A percentile compares a stretch with the other conserved stretches of the same genome.
Evolutionary conservation across 2,888 invertebrate species (phyloP).

Genomic region (Euplagia quadripunctaria): DNA sequence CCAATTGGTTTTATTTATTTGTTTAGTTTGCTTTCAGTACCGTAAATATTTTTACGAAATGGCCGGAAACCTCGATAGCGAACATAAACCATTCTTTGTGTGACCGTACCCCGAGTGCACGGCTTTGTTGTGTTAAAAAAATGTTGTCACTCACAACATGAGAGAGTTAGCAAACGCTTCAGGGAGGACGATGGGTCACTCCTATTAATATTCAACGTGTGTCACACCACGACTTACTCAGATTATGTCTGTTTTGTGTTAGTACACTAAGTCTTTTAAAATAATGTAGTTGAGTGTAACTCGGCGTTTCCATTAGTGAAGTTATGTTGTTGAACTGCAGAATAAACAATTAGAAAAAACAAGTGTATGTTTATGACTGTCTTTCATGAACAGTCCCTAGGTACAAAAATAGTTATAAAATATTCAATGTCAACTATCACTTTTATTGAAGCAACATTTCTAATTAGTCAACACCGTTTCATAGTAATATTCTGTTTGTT

Average conservation of each 20-base stretch:
- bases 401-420: too few species aligned
- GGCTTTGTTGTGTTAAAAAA: not conserved
- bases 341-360: too few species aligned
- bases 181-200: not conserved
- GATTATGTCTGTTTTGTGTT: not conserved
- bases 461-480: too few species aligned
- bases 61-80: not conserved
- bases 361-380: too few species aligned
- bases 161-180: not conserved
- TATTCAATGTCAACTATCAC: too few species aligned
- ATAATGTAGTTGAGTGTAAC: not conserved
- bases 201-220: not conserved
- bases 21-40: constrained; percentile 3
- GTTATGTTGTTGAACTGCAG: not conserved
- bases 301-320: not conserved
- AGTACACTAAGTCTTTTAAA: not conserved
- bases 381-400: too few species aligned
- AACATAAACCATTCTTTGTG: not conserved
- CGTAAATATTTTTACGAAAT: constrained; percentile 1
- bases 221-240: too few species aligned
- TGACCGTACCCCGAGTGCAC: not conserved
- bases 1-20: not conserved
- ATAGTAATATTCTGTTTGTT: too few species aligned
- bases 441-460: too few species aligned
- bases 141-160: not conserved